These are phyloP conservation scores for Popillia japonica DNA, from an alignment of 1,140 invertebrate genomes.

Conservation along the genomic window DNA sequence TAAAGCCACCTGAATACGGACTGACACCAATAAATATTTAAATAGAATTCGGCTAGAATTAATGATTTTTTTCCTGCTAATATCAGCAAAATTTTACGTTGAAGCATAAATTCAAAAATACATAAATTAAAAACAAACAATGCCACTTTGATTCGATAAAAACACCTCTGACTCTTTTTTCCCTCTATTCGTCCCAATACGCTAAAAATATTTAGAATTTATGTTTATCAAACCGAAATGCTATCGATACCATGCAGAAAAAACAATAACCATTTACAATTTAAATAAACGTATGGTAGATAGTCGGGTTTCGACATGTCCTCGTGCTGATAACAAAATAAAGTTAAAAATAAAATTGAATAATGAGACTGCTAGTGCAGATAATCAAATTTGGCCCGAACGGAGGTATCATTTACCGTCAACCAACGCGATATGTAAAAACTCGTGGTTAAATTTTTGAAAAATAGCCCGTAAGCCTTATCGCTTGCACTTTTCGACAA, in stretches of 20 bases:
- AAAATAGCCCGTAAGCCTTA: too few relatives aligned
- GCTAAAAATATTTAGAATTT: not conserved
- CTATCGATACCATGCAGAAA: not conserved
- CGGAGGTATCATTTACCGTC: not conserved
- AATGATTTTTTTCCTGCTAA: too few relatives aligned
- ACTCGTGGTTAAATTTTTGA: too few relatives aligned
- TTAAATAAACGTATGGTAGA: not conserved
- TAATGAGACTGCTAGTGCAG: not conserved
- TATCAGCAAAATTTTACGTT: too few relatives aligned
- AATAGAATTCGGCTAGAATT: too few relatives aligned
- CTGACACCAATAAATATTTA: too few relatives aligned
- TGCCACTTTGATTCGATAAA: not conserved
- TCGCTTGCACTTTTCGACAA: too few relatives aligned
- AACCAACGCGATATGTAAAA: too few relatives aligned
- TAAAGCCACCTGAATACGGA: too few relatives aligned
- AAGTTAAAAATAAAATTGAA: conserved; percentile 12
- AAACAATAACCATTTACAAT: conserved; percentile 15
- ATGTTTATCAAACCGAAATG: not conserved
- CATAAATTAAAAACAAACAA: conserved; percentile 19
- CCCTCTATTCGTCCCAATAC: not conserved
- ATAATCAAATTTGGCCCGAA: not conserved
- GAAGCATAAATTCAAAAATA: not conserved
- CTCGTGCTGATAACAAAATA: not conserved
- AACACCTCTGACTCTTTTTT: not conserved
- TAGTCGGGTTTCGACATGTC: not conserved